Base-by-base conservation (phyloP, 2,797 vertebrate species). In the Argya squamiceps region DNA sequence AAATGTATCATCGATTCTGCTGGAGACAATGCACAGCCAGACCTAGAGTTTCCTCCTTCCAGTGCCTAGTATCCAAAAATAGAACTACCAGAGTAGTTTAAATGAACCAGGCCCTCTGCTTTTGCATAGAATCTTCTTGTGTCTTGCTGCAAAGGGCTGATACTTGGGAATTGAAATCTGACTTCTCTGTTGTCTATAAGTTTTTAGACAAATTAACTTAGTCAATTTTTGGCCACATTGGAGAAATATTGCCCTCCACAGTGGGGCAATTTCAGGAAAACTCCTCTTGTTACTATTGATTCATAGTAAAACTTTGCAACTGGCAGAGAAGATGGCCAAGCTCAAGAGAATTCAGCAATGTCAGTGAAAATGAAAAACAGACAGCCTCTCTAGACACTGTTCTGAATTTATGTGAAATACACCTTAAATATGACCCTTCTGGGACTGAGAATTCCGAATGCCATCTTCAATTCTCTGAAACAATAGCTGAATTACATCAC, bases 321-420 rank as follows among this genome's bases (percentile, higher is more conserved):
- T 89, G 46, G 55, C 88, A 82, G 44, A 81, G 68, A 79, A 89
- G 59, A 79, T 79, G 55, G 58, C 49, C 62, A 73, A 53, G 36
- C 91, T 92, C 87, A 55, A 68, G 81, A 84, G 89, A 93, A 80
- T 89, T 89, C 26, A 94, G 32, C 27, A 34, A 0, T 71, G 64
- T 71, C 84, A 91, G 34, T 83, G 82, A 78, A 75, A 94, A 83
- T 75, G 58, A 89, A 89, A 82, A 76, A 12, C 50, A 92, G 88
- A 44, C 65, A 92, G 32, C 30, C 58, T 43, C 73, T 89, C 84
- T 50, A 88, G 82, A 46, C 29, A 43, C 17, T 58, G 24, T 19
- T 83, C 49, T 70, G 84, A 82, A 92, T 83, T 87, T 70, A 55
- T 85, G 36, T 67, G 88, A 91, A 83, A 74, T 47, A 49, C 19